Conservation (phyloP, 2,888 invertebrate genomes). For the Eulithis testata region DNA sequence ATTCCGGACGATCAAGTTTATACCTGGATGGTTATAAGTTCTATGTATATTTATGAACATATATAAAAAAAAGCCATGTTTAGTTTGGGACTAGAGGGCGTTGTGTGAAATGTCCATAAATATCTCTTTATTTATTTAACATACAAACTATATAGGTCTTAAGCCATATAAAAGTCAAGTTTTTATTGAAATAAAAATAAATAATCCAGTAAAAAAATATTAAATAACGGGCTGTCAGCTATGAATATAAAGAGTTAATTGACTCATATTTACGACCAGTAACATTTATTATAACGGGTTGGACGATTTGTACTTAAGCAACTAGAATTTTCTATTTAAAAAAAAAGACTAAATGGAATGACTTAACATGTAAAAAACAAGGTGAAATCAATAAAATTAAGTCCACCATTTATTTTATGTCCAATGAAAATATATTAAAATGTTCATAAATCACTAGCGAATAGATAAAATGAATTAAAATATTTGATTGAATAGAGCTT, state of each 20-base stretch:
- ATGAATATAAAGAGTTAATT: slow-evolving; percentile 17
- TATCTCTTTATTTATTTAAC: too few species aligned
- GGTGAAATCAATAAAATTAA: slow-evolving; percentile 4
- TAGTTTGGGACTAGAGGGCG: too few species aligned
- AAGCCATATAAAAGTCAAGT: too few species aligned
- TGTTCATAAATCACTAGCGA: background rate
- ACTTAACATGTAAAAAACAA: background rate
- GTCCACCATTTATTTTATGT: background rate
- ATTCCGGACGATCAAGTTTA: too few species aligned
- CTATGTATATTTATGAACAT: too few species aligned
- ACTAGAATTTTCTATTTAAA: too few species aligned
- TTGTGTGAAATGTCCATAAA: too few species aligned
- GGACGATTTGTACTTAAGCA: background rate
- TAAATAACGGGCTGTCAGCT: slow-evolving; percentile 3
- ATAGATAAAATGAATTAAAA: background rate
- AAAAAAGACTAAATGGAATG: too few species aligned
- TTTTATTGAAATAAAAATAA: slow-evolving; percentile 3
- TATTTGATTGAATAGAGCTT: too few species aligned
- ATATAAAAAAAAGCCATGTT: too few species aligned
- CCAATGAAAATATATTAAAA: slow-evolving; percentile 1
- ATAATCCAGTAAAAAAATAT: slow-evolving; percentile 1
- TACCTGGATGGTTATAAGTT: too few species aligned
- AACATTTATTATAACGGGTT: background rate
- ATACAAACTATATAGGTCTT: too few species aligned
- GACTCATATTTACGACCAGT: slow-evolving; percentile 6